A percentile compares a stretch with the other conserved stretches of the same genome.
Conservation (phyloP, 2,797 vertebrate genomes). For the Betta splendens region DNA sequence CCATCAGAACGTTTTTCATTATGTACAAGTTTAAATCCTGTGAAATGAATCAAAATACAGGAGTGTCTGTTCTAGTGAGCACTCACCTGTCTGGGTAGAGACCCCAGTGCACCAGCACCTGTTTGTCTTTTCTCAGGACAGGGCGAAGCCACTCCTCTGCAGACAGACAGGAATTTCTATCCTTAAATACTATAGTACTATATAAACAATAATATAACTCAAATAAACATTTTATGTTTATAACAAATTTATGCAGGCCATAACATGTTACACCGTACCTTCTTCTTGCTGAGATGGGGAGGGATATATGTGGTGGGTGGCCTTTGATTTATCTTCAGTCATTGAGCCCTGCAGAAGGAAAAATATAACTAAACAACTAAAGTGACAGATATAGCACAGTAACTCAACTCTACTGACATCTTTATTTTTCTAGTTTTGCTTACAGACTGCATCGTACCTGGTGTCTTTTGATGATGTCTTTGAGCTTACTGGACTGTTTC, state of each 20-base stretch:
- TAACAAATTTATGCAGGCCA: no score
- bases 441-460: slow-evolving; percentile 81
- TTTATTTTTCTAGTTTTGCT: not conserved
- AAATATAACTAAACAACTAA: not conserved
- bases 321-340: slow-evolving; percentile 96
- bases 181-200: not conserved
- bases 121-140: slow-evolving; percentile 95
- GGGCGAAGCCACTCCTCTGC: slow-evolving; percentile 97
- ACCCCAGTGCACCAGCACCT: slow-evolving; percentile 96
- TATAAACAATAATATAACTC: no score
- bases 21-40: not conserved
- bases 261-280: slow-evolving; percentile 76
- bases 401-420: not conserved
- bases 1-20: not conserved
- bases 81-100: slow-evolving; percentile 93
- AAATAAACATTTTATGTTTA: no score
- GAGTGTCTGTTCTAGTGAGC: not conserved
- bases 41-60: no score
- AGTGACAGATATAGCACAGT: not conserved
- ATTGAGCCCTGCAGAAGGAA: slow-evolving; percentile 85
- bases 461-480: slow-evolving; percentile 97
- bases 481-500: slow-evolving; percentile 93
- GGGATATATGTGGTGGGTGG: slow-evolving; percentile 93
- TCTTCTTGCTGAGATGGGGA: slow-evolving; percentile 89
- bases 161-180: slow-evolving; percentile 54